Evolutionary conservation across 2,888 invertebrate genomes (phyloP).

Genomic region (Stenchaetothrips biformis): DNA sequence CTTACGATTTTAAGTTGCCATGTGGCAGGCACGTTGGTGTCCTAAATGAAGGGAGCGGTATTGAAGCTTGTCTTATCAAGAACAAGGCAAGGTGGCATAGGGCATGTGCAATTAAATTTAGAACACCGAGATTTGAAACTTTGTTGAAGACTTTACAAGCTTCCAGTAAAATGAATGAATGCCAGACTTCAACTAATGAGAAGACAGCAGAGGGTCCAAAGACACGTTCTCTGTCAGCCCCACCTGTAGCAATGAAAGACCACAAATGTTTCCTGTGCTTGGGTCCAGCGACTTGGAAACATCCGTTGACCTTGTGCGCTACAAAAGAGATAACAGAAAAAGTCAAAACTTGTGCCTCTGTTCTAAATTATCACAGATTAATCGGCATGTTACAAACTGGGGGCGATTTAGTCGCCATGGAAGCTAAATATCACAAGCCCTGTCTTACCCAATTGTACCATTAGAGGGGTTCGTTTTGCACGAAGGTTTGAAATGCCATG

Average conservation of each 20-base stretch:
- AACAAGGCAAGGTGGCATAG: background rate
- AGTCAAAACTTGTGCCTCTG: background rate
- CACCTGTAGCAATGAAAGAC: background rate
- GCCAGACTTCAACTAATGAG: background rate
- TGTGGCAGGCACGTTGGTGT: background rate
- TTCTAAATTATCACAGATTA: background rate
- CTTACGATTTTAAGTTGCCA: background rate
- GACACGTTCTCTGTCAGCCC: background rate
- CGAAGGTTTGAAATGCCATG: no score
- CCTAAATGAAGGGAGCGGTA: background rate
- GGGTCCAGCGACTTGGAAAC: background rate
- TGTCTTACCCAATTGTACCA: no score
- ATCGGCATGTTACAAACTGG: background rate
- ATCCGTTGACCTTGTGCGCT: background rate
- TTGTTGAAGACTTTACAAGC: no score
- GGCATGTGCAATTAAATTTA: background rate
- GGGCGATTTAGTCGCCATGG: background rate
- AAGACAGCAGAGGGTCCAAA: background rate
- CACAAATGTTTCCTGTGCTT: background rate
- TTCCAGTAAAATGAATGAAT: background rate
- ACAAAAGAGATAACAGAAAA: background rate
- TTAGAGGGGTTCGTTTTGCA: no score
- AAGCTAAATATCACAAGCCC: no score
- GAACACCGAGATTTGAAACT: background rate
- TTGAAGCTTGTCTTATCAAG: background rate